Evolutionary conservation across 2,797 vertebrate genomes (phyloP), one percentile per base, ranked within the genome.

Genomic region (Hirundo rustica): DNA sequence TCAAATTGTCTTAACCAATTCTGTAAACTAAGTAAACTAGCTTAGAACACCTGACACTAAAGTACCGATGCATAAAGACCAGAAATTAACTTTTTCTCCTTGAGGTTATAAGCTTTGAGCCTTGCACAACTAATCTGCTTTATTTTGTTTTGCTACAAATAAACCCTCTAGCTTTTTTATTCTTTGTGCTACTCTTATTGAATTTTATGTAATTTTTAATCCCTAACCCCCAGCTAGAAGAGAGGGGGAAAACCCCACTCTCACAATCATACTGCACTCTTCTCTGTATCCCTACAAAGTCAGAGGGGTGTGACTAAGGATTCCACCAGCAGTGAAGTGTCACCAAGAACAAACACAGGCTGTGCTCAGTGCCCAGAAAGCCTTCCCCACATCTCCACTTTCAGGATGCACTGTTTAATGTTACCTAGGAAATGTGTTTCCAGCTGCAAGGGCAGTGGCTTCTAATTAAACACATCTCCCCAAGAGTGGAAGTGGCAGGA

Each of bases 401-500:
- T 23, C 45, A 65, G 27, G 44, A 40, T 25, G 27, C 32, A 25
- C 23, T 47, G 23, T 38, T 85, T 34, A 26, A 61, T 2, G 11
- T 29, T 18, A 18, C 48, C 34, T 13, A 55, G 13, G 27, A 87
- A 89, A 76, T 4, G 8, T 7, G 7, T 27, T 91, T 74, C 40
- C 47, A 89, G 82, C 34, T 55, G n/a, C 27, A 89, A 45, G 1
- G 1, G 50, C 67, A n/a, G 25, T 18, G n/a, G 21, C 29, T 72
- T 65, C 20, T 73, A 87, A 89, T 68, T 58, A 85, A 89, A 71
- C 38, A 61, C 71, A 68, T 62, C 57, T 94, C 68, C 68, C 75
- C 45, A 64, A n/a, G 62, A 70, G n/a, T 32, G 25, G 32, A 72
- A 93, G 51, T 16, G 30, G 79, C 68, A 65, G 55, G 25, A 93